phyloP scores from a whole-genome alignment of 1,140 invertebrate genomes.

The Zaprionus tsacasi region DNA sequence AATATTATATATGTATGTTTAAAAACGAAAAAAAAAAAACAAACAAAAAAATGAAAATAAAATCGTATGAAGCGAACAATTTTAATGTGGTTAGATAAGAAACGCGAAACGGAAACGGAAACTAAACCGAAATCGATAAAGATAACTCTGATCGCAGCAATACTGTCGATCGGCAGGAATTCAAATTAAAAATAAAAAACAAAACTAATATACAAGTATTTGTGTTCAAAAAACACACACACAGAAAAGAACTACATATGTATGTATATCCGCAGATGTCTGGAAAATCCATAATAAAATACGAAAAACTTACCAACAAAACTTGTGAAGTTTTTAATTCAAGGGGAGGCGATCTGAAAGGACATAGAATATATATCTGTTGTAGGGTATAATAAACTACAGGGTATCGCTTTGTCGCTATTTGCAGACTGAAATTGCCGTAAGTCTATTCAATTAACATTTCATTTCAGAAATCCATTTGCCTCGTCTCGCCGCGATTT shows the following conservation, averaged over 20 bases:
- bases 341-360: not conserved
- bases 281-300: conserved; percentile 9
- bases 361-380: too few species aligned
- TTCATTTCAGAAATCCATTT: not conserved
- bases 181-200: not conserved
- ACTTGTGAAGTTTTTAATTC: not conserved
- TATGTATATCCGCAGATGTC: conserved; percentile 8
- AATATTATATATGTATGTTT: conserved; percentile 17
- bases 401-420: too few species aligned
- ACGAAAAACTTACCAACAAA: conserved; percentile 8
- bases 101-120: conserved; percentile 9
- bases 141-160: not conserved
- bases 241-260: conserved; percentile 1
- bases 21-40: conserved; percentile 4
- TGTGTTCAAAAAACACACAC: not conserved
- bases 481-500: not conserved
- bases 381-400: too few species aligned
- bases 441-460: not conserved
- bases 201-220: not conserved
- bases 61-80: conserved; percentile 16
- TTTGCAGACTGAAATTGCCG: not conserved
- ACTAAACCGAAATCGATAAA: not conserved
- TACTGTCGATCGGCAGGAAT: not conserved
- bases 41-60: not conserved
- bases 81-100: conserved; percentile 22